Base-by-base conservation (phyloP, 2,888 invertebrate species). In the Cataglyphis rosenhaueri region DNA sequence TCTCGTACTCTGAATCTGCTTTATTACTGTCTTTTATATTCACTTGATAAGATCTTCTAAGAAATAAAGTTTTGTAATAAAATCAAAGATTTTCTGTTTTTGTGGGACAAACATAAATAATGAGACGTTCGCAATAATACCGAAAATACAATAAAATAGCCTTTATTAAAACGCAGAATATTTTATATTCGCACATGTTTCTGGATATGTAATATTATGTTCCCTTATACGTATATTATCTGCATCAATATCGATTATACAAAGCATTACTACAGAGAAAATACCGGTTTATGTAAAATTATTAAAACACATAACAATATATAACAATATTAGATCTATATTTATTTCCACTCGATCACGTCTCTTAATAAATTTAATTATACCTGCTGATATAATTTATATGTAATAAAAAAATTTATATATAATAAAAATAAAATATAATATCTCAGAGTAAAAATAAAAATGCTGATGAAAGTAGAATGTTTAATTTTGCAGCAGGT, bases 291-390 rank as follows among this genome's bases (percentile, higher is more conserved):
- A 48, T 61, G 35, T 62, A 10, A 4, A 18, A 65, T 65, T 35
- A 65, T 65, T 65, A 44, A 75, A 75, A 52, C 52, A 25, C 15
- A 48, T 15, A 35, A 35, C 48, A 52, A 35, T 74, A 74, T 18
- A 48, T 8, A 15, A 74, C 2, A 29, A 29, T 29, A 29, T 75
- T 64, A 52, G 64, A 35, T 10, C 21, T 12, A 21, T 74, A 74
- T 62, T 48, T 29, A 62, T 75, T 75, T 64, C 29, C 4, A 1
- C 3, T 21, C 18, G 25, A 62, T 74, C 32, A 55, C 5, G 10
- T 62, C 18, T 21, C 15, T 62, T 57, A 62, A 21, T 35, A 62
- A 74, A 4, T 62, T 48, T 18, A 61, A 73, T 73, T 73, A 73
- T 15, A 48, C 6, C 35, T 10, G 5, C 0, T 44, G 15, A 3